Percentiles rank a stretch among this genome's conserved stretches.
Conservation (phyloP, 2,888 invertebrate species). For the Eumerus sabulonum region DNA sequence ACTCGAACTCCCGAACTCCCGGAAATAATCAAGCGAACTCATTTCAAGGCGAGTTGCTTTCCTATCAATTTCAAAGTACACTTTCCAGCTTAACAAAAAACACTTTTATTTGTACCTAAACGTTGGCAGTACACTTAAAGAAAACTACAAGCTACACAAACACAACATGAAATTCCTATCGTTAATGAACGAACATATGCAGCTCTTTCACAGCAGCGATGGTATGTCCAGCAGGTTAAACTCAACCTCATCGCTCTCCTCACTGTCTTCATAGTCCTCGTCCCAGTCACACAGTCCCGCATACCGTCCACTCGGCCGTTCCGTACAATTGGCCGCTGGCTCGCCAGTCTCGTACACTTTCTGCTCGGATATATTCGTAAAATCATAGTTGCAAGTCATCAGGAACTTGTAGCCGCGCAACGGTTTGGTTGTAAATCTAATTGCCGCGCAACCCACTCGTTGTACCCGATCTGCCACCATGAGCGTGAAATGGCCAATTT, state of each 20-base stretch:
- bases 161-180: too few species aligned
- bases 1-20: too few species aligned
- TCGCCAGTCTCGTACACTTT: conserved; percentile 74
- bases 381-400: conserved; percentile 77
- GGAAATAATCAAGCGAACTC: too few species aligned
- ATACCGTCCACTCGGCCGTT: conserved; percentile 72
- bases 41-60: too few species aligned
- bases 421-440: conserved; percentile 70
- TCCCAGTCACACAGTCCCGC: conserved; percentile 75
- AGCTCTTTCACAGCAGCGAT: conserved; percentile 23
- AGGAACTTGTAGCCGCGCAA: conserved; percentile 71
- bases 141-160: too few species aligned
- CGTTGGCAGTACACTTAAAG: too few species aligned
- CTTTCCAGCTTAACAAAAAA: too few species aligned
- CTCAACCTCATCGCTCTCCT: conserved; percentile 71
- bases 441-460: conserved; percentile 76
- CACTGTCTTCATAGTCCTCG: conserved; percentile 70
- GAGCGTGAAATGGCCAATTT: conserved; percentile 77
- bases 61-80: too few species aligned
- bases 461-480: conserved; percentile 76
- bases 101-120: too few species aligned
- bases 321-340: conserved; percentile 73
- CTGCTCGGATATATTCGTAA: conserved; percentile 74
- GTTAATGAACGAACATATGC: too few species aligned
- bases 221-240: conserved; percentile 70